A percentile compares a stretch with the other conserved stretches of the same genome.
phyloP scores from a whole-genome alignment of 2,888 invertebrate species.

The Homarus gammarus region DNA sequence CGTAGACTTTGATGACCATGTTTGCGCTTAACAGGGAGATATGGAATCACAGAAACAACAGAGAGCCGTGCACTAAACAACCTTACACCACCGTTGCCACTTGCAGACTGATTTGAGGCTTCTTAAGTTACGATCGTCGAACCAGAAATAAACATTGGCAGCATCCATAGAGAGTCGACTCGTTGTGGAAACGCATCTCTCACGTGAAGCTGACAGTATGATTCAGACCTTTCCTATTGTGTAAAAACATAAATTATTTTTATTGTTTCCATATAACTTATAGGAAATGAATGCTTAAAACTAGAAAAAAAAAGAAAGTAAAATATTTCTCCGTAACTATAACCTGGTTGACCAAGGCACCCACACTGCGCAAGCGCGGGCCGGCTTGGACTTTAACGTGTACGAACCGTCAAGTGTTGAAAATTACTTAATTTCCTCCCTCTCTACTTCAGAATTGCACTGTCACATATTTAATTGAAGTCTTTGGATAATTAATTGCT shows the following conservation, averaged over 20 bases:
- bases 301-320: neutral
- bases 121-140: conserved; percentile 17
- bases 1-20: conserved; percentile 94
- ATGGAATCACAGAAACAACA: conserved; percentile 22
- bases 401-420: conserved; percentile 3
- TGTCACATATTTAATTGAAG: neutral
- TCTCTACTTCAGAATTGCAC: neutral
- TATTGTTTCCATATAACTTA: too few species aligned
- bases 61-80: conserved; percentile 25
- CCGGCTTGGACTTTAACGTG: conserved; percentile 28
- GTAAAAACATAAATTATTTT: too few species aligned
- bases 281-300: too few species aligned
- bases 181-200: neutral
- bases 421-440: neutral
- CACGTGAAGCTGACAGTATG: neutral
- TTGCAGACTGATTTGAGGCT: conserved; percentile 46
- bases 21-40: conserved; percentile 37
- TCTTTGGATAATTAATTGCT: neutral
- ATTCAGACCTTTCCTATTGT: too few species aligned
- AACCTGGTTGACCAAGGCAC: conserved; percentile 8
- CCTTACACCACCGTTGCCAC: conserved; percentile 42
- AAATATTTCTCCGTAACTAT: conserved; percentile 1
- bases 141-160: conserved; percentile 66
- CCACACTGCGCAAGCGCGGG: conserved; percentile 30
- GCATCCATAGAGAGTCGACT: conserved; percentile 33